phyloP scores from a whole-genome alignment of 2,797 vertebrate species.

The Danio kyathit region DNA sequence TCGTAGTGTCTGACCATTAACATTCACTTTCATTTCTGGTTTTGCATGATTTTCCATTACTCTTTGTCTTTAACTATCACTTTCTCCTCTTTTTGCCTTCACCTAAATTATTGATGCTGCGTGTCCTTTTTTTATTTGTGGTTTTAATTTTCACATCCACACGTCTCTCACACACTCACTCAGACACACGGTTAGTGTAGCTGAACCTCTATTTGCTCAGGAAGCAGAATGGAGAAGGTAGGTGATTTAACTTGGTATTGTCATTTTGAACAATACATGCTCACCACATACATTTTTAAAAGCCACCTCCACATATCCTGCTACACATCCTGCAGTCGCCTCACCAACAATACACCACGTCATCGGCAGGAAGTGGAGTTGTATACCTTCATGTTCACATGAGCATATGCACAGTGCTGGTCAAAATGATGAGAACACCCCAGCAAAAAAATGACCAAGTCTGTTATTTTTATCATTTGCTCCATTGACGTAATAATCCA shows the following conservation, averaged over 20 bases:
- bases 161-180: conserved; percentile 17
- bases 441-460: too few species aligned
- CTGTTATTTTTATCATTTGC: too few species aligned
- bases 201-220: conserved; percentile 59
- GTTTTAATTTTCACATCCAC: conserved; percentile 40
- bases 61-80: neutral
- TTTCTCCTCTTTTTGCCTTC: neutral
- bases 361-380: conserved; percentile 26
- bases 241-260: conserved; percentile 59
- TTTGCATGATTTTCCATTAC: conserved; percentile 1
- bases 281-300: conserved; percentile 38
- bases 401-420: neutral
- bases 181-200: conserved; percentile 44
- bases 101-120: neutral
- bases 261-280: conserved; percentile 35
- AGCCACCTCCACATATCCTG: conserved; percentile 24
- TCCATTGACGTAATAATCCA: too few species aligned
- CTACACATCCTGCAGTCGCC: conserved; percentile 24
- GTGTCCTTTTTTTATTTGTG: conserved; percentile 21
- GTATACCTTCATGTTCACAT: neutral
- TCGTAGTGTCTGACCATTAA: neutral
- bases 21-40: conserved; percentile 16
- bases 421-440: too few species aligned
- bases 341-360: conserved; percentile 14
- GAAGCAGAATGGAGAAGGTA: conserved; percentile 66